phyloP scores from a whole-genome alignment of 2,113 vertebrate species.

The Dendropsophus ebraccatus region DNA sequence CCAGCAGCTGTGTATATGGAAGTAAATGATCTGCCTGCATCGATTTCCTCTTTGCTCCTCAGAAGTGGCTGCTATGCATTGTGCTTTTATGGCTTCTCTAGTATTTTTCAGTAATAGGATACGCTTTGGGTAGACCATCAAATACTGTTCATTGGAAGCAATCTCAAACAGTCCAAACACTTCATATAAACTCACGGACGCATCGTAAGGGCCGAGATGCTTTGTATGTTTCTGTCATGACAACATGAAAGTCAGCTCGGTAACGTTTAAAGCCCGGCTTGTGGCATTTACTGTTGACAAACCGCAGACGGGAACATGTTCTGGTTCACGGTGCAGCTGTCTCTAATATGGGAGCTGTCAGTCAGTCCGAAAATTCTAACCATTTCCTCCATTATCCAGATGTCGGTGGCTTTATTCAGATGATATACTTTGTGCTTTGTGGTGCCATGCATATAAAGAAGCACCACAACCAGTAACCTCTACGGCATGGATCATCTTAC shows the following conservation, averaged over 20 bases:
- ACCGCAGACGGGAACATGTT: constrained; percentile 20
- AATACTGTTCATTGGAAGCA: constrained; percentile 28
- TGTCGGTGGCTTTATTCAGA: constrained; percentile 13
- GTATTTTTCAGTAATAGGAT: constrained; percentile 42
- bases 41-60: constrained; percentile 30
- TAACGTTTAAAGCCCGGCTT: background rate
- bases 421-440: constrained; percentile 1
- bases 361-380: constrained; percentile 21
- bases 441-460: background rate
- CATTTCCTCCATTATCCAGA: constrained; percentile 44
- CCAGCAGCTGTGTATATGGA: constrained; percentile 36
- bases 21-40: constrained; percentile 47
- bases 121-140: constrained; percentile 46
- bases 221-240: constrained; percentile 31
- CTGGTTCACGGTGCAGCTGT: constrained; percentile 10
- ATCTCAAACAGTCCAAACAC: constrained; percentile 19
- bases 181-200: constrained; percentile 18
- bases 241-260: constrained; percentile 1
- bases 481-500: background rate
- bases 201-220: background rate
- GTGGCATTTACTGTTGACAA: constrained; percentile 35
- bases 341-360: constrained; percentile 29
- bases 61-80: constrained; percentile 39
- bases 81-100: constrained; percentile 30
- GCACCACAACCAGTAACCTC: background rate